Percentiles rank a stretch among this genome's conserved stretches.
Evolutionary conservation across 2,888 invertebrate species (phyloP).

Genomic region (Rhagonycha lutea): DNA sequence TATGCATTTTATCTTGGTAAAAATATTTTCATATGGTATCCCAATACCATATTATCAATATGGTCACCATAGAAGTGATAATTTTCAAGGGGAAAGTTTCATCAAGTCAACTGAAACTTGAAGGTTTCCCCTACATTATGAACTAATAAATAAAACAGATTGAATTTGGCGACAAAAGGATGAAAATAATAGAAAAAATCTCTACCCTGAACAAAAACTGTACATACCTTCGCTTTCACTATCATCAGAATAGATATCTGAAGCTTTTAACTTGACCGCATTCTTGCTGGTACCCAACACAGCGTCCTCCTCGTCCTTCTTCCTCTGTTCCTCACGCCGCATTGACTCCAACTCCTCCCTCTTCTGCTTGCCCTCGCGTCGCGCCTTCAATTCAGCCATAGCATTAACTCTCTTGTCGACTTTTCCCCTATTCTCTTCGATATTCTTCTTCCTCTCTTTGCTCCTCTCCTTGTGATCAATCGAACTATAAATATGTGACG

Average conservation of each 20-base stretch:
- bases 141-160: too few species aligned
- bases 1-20: too few species aligned
- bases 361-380: slow-evolving; percentile 83
- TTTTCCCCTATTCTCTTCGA: slow-evolving; percentile 82
- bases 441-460: slow-evolving; percentile 86
- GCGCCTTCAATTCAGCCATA: slow-evolving; percentile 88
- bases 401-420: slow-evolving; percentile 87
- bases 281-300: slow-evolving; percentile 61
- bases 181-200: too few species aligned
- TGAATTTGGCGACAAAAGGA: too few species aligned
- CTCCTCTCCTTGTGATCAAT: slow-evolving; percentile 78
- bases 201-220: neutral
- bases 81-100: too few species aligned
- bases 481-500: slow-evolving; percentile 45
- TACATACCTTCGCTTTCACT: slow-evolving; percentile 68
- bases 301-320: slow-evolving; percentile 61
- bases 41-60: too few species aligned
- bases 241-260: slow-evolving; percentile 93
- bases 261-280: slow-evolving; percentile 84
- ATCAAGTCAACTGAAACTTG: too few species aligned
- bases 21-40: too few species aligned
- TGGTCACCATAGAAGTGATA: too few species aligned
- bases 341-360: slow-evolving; percentile 66
- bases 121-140: too few species aligned
- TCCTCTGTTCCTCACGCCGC: slow-evolving; percentile 62